Base-by-base conservation (phyloP, 2,888 invertebrate species). In the Myopa testacea region DNA sequence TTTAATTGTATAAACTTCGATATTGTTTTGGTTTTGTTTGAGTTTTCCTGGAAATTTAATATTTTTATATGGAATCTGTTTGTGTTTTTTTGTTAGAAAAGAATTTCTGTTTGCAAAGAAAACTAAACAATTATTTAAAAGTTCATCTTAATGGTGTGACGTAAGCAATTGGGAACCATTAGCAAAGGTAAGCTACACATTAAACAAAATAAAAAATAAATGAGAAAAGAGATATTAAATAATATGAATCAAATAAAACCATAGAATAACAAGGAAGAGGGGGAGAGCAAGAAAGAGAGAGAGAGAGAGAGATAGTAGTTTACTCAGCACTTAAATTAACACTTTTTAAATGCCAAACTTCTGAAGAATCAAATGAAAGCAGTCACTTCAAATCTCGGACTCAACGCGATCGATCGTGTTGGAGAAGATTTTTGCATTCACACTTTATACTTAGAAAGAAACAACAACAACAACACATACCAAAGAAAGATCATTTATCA, bases 181-280 rank as follows among this genome's bases (percentile, higher is more conserved):
- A 89, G 89, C 87, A 85, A 45, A 89, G 89, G 89, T 89, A 87
- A 89, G 89, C 89, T 89, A 89, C 89, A 89, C 89, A 87, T 87
- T 88, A 88, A 88, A 88, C 87, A 87, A 86, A 83, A 84, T 72
- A 78, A 78, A 71, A 26, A 26, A 26, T 26, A 70, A 73, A 79
- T 50, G 76, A 77, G 63, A 38, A 78, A 79, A 45, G 45, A 45
- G 45, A 45, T 6, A 45, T 45, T 45, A 45, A 45, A 10, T 10
- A 45, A 45, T 10, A 45, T 10, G 26, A 80, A 73, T 78, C 40
- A 67, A 75, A 40, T 70, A 73, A 76, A 77, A 26, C 26, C 4
- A 38, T 65, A 38, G 38, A 65, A 65, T 14, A 14, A 38, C 38
- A 65, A 4, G 38, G 10, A 63, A 63, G 63, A 34, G 1, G 8